phyloP scores from a whole-genome alignment of 2,888 invertebrate species.

The Gasteruption jaculator region DNA sequence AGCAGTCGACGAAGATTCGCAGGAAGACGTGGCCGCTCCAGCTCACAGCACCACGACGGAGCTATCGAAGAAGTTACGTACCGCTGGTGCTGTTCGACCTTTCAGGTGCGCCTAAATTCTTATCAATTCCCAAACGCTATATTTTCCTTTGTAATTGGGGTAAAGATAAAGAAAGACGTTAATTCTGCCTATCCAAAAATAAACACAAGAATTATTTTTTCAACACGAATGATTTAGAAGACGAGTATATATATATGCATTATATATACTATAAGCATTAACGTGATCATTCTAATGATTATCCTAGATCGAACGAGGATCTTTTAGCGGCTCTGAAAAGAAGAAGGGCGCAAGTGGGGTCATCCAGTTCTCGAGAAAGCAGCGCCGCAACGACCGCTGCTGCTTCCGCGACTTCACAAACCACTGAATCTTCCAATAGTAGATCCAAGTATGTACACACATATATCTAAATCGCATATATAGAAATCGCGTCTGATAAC shows the following conservation, averaged over 20 bases:
- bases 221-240: too few relatives aligned
- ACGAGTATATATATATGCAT: too few relatives aligned
- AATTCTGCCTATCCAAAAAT: too few relatives aligned
- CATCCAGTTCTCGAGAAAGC: conserved; percentile 50
- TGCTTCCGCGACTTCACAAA: too few relatives aligned
- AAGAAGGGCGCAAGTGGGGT: conserved; percentile 66
- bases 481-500: too few relatives aligned
- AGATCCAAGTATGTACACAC: conserved; percentile 30
- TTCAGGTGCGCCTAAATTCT: conserved; percentile 52
- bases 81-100: conserved; percentile 65
- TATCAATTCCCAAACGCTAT: background rate
- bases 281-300: too few relatives aligned
- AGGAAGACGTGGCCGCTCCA: conserved; percentile 55
- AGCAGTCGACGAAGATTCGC: conserved; percentile 58
- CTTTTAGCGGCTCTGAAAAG: conserved; percentile 69
- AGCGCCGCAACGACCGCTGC: conserved; percentile 28
- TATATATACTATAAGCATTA: too few relatives aligned
- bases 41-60: conserved; percentile 64
- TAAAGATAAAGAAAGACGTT: too few relatives aligned
- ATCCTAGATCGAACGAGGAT: conserved; percentile 74
- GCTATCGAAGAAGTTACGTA: conserved; percentile 62
- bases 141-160: too few relatives aligned
- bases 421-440: conserved; percentile 31
- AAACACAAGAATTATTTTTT: too few relatives aligned
- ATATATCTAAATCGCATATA: too few relatives aligned